Evolutionary conservation across 2,113 vertebrate species (phyloP).

Genomic region (Dipodomys ordii): DNA sequence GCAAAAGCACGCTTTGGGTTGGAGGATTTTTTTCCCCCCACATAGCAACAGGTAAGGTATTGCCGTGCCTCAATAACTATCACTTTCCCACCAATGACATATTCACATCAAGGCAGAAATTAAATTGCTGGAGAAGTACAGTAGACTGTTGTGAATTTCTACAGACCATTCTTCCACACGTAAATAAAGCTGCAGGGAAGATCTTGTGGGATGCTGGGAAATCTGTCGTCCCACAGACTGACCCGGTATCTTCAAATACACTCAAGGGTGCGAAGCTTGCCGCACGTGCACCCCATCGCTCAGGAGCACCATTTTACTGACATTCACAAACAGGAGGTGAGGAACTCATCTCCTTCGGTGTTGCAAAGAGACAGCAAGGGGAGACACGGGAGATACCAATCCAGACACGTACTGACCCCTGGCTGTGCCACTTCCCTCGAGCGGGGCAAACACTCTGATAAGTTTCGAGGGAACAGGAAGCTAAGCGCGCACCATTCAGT

Average conservation of each 20-base stretch:
- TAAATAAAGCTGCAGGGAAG: conserved; percentile 62
- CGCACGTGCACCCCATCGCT: conserved; percentile 55
- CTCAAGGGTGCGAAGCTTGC: conserved; percentile 60
- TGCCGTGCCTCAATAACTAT: conserved; percentile 58
- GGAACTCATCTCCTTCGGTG: conserved; percentile 58
- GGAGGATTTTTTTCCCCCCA: conserved; percentile 61
- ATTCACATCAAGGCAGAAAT: conserved; percentile 74
- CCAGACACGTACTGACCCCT: conserved; percentile 59
- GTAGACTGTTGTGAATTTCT: conserved; percentile 68
- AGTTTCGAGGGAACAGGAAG: conserved; percentile 70
- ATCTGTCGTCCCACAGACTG: conserved; percentile 73
- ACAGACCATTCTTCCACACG: conserved; percentile 68
- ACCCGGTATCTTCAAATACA: conserved; percentile 74
- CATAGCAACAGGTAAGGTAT: conserved; percentile 84
- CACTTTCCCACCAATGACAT: conserved; percentile 69
- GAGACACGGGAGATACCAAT: conserved; percentile 70
- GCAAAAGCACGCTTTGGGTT: conserved; percentile 60
- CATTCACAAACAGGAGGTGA: conserved; percentile 38
- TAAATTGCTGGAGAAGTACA: conserved; percentile 70
- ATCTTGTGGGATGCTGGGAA: conserved; percentile 74
- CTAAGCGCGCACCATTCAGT: conserved; percentile 63
- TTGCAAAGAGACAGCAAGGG: conserved; percentile 47
- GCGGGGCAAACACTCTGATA: conserved; percentile 71
- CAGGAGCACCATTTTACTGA: background rate
- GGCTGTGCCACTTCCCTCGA: conserved; percentile 56